Percentiles rank a stretch among this genome's conserved stretches.
Evolutionary conservation across 1,140 invertebrate species (phyloP).

Genomic region (Drosophila oshimai): DNA sequence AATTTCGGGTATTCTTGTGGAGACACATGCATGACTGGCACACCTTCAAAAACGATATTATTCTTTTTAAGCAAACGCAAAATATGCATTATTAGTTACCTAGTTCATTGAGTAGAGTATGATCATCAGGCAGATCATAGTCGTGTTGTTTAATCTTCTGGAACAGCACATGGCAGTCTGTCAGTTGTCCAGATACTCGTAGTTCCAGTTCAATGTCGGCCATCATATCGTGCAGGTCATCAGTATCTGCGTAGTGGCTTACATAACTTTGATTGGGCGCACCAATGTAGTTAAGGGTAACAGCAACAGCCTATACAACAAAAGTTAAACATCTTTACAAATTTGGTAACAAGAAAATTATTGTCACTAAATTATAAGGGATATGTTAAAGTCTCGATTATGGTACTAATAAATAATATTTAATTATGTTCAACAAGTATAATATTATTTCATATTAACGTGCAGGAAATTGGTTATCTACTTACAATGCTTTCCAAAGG

Average conservation of each 20-base stretch:
- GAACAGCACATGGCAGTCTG: conserved; percentile 27
- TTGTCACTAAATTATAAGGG: too few species aligned
- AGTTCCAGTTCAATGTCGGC: conserved; percentile 23
- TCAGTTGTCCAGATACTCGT: not conserved
- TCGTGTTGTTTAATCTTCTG: conserved; percentile 3
- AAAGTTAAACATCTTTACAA: not conserved
- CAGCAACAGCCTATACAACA: not conserved
- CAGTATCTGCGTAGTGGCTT: conserved; percentile 11
- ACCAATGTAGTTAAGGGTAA: conserved; percentile 41
- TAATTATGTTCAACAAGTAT: too few species aligned
- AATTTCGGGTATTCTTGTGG: conserved; percentile 25
- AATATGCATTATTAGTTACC: conserved; percentile 5
- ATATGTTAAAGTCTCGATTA: too few species aligned
- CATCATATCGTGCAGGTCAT: not conserved
- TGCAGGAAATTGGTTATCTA: too few species aligned
- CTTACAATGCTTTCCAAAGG: conserved; percentile 9
- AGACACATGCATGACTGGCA: conserved; percentile 26
- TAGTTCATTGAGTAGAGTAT: conserved; percentile 16
- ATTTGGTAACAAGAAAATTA: not conserved
- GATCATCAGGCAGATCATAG: conserved; percentile 38
- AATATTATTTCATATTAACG: too few species aligned
- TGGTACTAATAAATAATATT: too few species aligned
- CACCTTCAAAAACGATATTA: conserved; percentile 4
- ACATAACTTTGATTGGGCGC: conserved; percentile 30
- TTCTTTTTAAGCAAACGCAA: not conserved